Base-by-base conservation (phyloP, 2,797 vertebrate species). In the Hafferia zeledoni region DNA sequence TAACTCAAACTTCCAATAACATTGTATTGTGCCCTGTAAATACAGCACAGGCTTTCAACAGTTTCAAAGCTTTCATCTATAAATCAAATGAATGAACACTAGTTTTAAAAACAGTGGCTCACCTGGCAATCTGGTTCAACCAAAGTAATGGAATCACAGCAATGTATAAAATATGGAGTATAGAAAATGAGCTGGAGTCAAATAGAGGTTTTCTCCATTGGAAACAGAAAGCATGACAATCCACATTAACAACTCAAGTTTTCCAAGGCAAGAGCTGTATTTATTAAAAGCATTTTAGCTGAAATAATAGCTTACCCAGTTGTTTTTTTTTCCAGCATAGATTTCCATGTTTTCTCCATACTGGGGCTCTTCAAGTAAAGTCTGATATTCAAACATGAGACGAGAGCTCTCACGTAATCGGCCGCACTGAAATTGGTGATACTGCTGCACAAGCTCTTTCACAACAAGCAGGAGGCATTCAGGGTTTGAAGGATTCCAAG, bases 381-480 rank as follows among this genome's bases (percentile, higher is more conserved):
- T 99, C 95, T 99, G 99, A 49, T 99, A 99, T 90, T 99, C 99
- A 64, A 99, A 99, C 96, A 99, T 99, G 95, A 99, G 99, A 67
- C 99, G 98, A 67, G 99, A 99, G 97, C 99, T 99, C 93, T 99
- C 99, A 0, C 98, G 98, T 67, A 99, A 98, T 69, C 99, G 98
- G 95, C 99, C 98, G 96, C 99, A 99, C 89, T 99, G 99, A 97
- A 99, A 99, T 50, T 98, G 98, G 95, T 99, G 99, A 97, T 99
- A 99, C 91, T 99, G 99, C 96, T 99, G 99, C 87, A 99, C 98
- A 14, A 99, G 98, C 96, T 99, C 99, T 98, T 99, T 99, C 93
- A 99, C 99, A 98, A 99, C 98, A 97, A 98, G 98, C 78, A 99
- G 97, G 81, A 99, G 98, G 96, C 99, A 99, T 94, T 99, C 99